A percentile compares a stretch with the other conserved stretches of the same genome.
Conservation (phyloP, 2,113 vertebrate genomes). For the human (Homo sapiens) region GRCh38 chr2:207879501-207880000, state of each 20-base stretch:
- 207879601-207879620: neutral
- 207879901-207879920: conserved; percentile 11
- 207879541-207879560: conserved; percentile 6
- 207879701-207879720: conserved; percentile 28
- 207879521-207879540: conserved; percentile 46
- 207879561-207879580: conserved; percentile 35
- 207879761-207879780: conserved; percentile 57
- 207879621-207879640: conserved; percentile 20
- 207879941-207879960: neutral
- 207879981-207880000: neutral
- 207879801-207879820: conserved; percentile 54
- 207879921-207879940: neutral
- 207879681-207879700: conserved; percentile 38
- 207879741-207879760: neutral
- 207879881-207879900: neutral
- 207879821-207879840: conserved; percentile 50
- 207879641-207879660: neutral
- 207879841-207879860: conserved; percentile 56
- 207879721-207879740: conserved; percentile 36
- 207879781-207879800: conserved; percentile 5
- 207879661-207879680: conserved; percentile 13
- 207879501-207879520: conserved; percentile 29
- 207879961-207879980: neutral
- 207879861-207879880: conserved; percentile 36
- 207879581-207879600: neutral